phyloP scores from a whole-genome alignment of 1,140 invertebrate species.

The Procambarus virginalis region DNA sequence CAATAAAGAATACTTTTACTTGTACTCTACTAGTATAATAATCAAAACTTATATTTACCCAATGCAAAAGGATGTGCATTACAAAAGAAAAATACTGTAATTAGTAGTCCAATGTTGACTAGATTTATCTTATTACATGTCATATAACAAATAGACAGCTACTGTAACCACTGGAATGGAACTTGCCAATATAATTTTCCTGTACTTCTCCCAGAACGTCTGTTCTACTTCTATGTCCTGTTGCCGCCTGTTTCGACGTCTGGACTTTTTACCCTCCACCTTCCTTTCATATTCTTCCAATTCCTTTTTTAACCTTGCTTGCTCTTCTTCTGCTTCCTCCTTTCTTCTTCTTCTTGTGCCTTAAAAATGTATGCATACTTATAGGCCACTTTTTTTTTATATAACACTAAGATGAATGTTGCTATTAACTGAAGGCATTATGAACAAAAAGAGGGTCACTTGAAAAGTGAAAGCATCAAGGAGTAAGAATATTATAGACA shows the following conservation, averaged over 20 bases:
- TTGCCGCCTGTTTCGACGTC: constrained; percentile 24
- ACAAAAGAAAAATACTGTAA: too few species aligned
- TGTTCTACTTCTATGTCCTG: constrained; percentile 1
- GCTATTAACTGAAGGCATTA: too few species aligned
- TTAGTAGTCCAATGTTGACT: too few species aligned
- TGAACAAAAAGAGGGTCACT: too few species aligned
- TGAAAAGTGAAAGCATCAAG: too few species aligned
- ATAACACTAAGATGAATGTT: too few species aligned
- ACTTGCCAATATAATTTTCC: background rate
- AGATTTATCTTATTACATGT: background rate
- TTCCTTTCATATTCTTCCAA: constrained; percentile 53
- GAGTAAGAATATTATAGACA: too few species aligned
- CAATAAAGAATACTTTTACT: too few species aligned
- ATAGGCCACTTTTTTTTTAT: too few species aligned
- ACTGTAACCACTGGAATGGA: background rate
- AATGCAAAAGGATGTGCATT: too few species aligned
- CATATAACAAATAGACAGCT: background rate
- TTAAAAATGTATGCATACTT: constrained; percentile 16
- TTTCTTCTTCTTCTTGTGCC: constrained; percentile 40
- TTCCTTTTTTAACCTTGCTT: constrained; percentile 29
- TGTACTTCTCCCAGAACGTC: background rate
- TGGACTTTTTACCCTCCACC: constrained; percentile 31
- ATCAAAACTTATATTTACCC: too few species aligned
- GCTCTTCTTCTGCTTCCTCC: constrained; percentile 43
- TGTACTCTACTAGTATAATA: too few species aligned